Base-by-base conservation (phyloP, 92 coral and sea anemone genomes). In the Siderastrea radians region DNA sequence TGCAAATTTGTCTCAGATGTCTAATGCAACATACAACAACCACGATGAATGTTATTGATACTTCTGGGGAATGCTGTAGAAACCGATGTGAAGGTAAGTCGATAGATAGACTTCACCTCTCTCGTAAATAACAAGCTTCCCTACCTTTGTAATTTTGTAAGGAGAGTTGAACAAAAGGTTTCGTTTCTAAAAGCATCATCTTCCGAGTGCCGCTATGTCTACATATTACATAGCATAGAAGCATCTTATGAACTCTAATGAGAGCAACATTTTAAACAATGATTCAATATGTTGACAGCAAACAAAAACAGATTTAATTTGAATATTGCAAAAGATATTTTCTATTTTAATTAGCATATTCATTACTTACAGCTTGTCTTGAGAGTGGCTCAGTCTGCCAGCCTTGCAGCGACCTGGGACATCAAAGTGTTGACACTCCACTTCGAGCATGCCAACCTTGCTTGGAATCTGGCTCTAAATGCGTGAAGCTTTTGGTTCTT, bases 401-500 rank as follows among this genome's bases (percentile, higher is more conserved):
- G 14, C 38, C 84, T 6, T 79, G 90, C 75, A 54, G 75, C 45
- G 72, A 66, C 3, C 15, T 16, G 84, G 90, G 86, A 19, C 90
- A 86, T 19, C 15, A 59, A 68, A 11, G 17, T 65, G 19, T 48
- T 9, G 84, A 78, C 16, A 17, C 47, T 69, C 17, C 75, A 86
- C 38, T 86, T 58, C 74, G 85, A 50, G 90, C 85, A 46, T 86
- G 85, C 45, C n/a, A 78, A 6, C 79, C 15, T 2, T 86, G 90
- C 19, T 80, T 86, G 86, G 49, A 17, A 1, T 17, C 86, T 1
- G 86, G 77, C 2, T 53, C 52, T 14, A 81, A 53, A 44, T 52
- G 90, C 17, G 85, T 86, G 62, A 86, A 86, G 85, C 46, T 77
- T n/a, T 11, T 86, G 8, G 90, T 68, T 6, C 90, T 78, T 55